Evolutionary conservation across 2,888 invertebrate species (phyloP).

Genomic region (Drosophila neotestacea): DNA sequence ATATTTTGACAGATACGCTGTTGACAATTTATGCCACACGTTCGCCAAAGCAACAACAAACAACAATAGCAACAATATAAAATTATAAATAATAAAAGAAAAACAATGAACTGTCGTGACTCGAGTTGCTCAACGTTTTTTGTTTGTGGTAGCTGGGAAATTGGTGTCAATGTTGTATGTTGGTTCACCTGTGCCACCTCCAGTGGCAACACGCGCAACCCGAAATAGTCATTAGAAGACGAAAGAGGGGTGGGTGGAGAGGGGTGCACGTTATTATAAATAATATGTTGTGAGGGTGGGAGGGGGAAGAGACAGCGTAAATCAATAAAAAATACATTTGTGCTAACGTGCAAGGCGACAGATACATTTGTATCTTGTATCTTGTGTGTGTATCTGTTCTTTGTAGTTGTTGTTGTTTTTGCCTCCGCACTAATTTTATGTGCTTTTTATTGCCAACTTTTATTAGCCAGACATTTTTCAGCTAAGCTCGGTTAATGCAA

Average conservation of each 20-base stretch:
- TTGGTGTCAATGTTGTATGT: slow-evolving; percentile 49
- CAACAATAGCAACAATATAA: slow-evolving; percentile 13
- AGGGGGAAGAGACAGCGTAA: slow-evolving; percentile 39
- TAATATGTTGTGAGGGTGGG: slow-evolving; percentile 49
- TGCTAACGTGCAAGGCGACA: slow-evolving; percentile 47
- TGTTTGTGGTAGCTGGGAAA: slow-evolving; percentile 26
- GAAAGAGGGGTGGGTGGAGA: not conserved
- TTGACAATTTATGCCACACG: slow-evolving; percentile 39
- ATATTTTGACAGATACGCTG: slow-evolving; percentile 54
- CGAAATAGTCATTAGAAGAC: slow-evolving; percentile 27
- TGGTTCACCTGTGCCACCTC: slow-evolving; percentile 62
- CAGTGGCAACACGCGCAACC: slow-evolving; percentile 60
- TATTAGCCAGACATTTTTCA: slow-evolving; percentile 77
- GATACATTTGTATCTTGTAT: slow-evolving; percentile 60
- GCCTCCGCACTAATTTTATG: slow-evolving; percentile 73
- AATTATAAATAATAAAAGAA: slow-evolving; percentile 18
- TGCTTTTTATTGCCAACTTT: slow-evolving; percentile 77
- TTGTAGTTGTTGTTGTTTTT: not conserved
- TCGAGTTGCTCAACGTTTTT: slow-evolving; percentile 43
- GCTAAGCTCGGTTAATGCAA: slow-evolving; percentile 76
- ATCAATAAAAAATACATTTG: slow-evolving; percentile 66
- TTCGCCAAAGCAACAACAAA: slow-evolving; percentile 28
- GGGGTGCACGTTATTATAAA: slow-evolving; percentile 60
- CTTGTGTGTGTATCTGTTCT: slow-evolving; percentile 2
- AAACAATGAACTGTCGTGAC: slow-evolving; percentile 3